These are phyloP conservation scores for Corythornis vintsioides DNA, from an alignment of 2,113 vertebrate genomes.

Conservation along the genomic window DNA sequence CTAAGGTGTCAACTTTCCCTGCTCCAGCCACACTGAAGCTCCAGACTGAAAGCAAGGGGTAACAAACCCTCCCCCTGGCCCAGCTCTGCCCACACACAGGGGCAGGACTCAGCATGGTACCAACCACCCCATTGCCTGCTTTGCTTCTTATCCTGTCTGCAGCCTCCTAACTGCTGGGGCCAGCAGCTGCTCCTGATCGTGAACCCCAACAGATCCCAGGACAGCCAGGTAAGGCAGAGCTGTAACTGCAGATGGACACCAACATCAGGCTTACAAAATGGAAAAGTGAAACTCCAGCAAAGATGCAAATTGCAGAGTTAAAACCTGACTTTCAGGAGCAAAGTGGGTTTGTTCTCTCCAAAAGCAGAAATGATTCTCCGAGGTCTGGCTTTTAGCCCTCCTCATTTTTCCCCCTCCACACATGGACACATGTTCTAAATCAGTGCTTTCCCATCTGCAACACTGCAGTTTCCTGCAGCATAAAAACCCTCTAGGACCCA, in stretches of 20 bases:
- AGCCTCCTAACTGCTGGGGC: too few species aligned
- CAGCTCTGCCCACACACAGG: too few species aligned
- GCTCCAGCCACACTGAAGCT: too few species aligned
- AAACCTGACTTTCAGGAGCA: not conserved
- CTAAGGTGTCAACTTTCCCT: too few species aligned
- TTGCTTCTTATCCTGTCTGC: too few species aligned
- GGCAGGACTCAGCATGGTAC: too few species aligned
- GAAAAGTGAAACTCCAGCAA: not conserved
- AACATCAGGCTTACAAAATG: not conserved
- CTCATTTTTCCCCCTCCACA: rapidly evolving
- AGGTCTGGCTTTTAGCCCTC: not conserved
- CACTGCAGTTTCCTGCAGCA: not conserved
- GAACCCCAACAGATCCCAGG: too few species aligned
- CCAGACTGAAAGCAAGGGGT: too few species aligned
- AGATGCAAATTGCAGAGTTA: not conserved
- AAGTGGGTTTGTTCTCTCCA: not conserved
- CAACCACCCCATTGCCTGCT: too few species aligned
- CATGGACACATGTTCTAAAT: not conserved
- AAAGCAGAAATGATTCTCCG: not conserved
- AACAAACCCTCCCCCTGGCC: too few species aligned
- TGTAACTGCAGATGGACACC: rapidly evolving
- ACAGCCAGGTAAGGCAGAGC: not conserved
- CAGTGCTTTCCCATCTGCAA: not conserved
- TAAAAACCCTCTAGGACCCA: not conserved
- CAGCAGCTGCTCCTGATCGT: too few species aligned